A percentile compares a stretch with the other conserved stretches of the same genome.
phyloP scores from a whole-genome alignment of 2,888 invertebrate genomes.

The Drosophila lutescens region DNA sequence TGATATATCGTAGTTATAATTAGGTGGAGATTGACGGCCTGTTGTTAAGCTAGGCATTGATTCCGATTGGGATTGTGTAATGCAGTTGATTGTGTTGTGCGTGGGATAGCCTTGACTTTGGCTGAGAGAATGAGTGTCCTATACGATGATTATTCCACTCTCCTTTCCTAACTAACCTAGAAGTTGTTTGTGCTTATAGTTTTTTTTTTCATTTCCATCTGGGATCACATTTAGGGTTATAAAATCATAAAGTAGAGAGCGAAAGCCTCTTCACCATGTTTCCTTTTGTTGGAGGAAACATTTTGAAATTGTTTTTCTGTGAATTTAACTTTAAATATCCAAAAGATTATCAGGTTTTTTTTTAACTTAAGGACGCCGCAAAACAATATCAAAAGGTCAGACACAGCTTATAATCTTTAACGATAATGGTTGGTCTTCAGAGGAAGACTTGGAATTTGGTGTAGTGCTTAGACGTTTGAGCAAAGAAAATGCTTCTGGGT shows the following conservation, averaged over 20 bases:
- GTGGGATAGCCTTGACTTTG: conserved; percentile 29
- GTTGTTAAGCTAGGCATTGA: conserved; percentile 18
- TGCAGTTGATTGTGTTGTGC: conserved; percentile 67
- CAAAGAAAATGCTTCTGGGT: conserved; percentile 12
- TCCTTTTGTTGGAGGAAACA: too few species aligned
- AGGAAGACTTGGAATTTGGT: conserved; percentile 37
- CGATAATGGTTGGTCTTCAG: conserved; percentile 25
- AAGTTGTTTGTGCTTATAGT: conserved; percentile 42
- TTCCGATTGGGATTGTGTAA: conserved; percentile 16
- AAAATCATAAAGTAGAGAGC: conserved; percentile 42
- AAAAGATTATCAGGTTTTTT: background rate
- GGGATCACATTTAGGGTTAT: conserved; percentile 67
- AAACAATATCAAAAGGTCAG: background rate
- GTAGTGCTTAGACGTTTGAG: conserved; percentile 40
- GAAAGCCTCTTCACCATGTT: too few species aligned
- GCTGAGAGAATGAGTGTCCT: conserved; percentile 5
- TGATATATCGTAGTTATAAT: conserved; percentile 50
- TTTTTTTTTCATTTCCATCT: conserved; percentile 17
- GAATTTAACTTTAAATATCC: too few species aligned
- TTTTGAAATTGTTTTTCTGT: too few species aligned
- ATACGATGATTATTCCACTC: background rate
- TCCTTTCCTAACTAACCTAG: conserved; percentile 53
- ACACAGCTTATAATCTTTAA: conserved; percentile 7
- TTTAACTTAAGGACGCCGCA: background rate
- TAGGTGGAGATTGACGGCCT: conserved; percentile 62